Conservation (phyloP, 2,797 vertebrate genomes). For the Eutrigla gurnardus region DNA sequence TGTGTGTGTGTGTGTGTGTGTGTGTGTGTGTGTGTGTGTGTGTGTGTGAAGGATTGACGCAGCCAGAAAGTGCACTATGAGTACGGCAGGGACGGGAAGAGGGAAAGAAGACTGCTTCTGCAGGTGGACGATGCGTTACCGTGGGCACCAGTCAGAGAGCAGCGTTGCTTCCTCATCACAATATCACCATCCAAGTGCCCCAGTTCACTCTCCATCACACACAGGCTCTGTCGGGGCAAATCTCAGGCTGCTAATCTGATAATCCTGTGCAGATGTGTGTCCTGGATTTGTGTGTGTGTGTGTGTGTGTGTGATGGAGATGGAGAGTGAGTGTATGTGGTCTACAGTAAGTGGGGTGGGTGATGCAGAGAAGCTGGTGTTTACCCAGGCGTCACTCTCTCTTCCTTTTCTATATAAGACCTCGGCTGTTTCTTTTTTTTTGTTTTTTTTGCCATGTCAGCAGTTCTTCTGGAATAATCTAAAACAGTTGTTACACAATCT, state of each 20-base stretch:
- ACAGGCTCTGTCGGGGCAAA: slow-evolving; percentile 63
- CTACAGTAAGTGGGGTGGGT: slow-evolving; percentile 48
- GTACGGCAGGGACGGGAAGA: slow-evolving; percentile 7
- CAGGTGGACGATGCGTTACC: slow-evolving; percentile 35
- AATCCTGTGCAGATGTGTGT: slow-evolving; percentile 83
- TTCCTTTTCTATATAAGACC: too few species aligned
- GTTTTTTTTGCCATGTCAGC: slow-evolving; percentile 13
- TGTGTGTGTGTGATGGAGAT: slow-evolving; percentile 16
- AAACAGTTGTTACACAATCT: too few species aligned
- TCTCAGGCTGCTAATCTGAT: slow-evolving; percentile 83
- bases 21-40: slow-evolving; percentile 15
- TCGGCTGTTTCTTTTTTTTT: too few species aligned
- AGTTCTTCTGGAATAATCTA: background rate
- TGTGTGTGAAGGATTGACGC: slow-evolving; percentile 29
- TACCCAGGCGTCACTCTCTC: too few species aligned
- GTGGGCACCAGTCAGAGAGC: slow-evolving; percentile 30
- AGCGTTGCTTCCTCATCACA: slow-evolving; percentile 17
- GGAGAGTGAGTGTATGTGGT: slow-evolving; percentile 32
- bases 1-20: background rate
- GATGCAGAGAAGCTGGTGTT: slow-evolving; percentile 22
- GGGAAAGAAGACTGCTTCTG: slow-evolving; percentile 1
- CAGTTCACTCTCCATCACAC: slow-evolving; percentile 55
- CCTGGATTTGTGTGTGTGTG: slow-evolving; percentile 47
- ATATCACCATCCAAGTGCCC: slow-evolving; percentile 51
- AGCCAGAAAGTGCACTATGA: slow-evolving; percentile 40